These are phyloP conservation scores for Gonocerus acuteangulatus DNA, from an alignment of 2,888 invertebrate species.

Conservation along the genomic window DNA sequence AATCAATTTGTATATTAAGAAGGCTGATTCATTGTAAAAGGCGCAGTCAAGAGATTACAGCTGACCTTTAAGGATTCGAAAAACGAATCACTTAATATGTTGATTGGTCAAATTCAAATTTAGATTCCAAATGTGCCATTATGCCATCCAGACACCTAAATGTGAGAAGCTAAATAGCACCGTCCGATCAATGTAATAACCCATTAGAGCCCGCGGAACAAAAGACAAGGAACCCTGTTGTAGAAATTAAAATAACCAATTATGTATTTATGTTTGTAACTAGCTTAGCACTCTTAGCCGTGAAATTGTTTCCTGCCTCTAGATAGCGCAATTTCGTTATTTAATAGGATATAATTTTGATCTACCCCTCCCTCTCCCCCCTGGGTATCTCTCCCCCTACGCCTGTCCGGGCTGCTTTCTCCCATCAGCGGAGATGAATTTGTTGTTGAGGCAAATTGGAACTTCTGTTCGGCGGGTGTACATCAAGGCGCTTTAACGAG, in stretches of 20 bases:
- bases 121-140: neutral
- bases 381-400: neutral
- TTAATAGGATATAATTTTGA: slow-evolving; percentile 30
- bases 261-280: slow-evolving; percentile 31
- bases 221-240: slow-evolving; percentile 13
- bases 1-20: too few species aligned
- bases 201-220: slow-evolving; percentile 17
- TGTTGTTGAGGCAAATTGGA: slow-evolving; percentile 22
- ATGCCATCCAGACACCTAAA: slow-evolving; percentile 2
- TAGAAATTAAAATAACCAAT: slow-evolving; percentile 25
- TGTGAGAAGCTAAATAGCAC: slow-evolving; percentile 18
- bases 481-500: too few species aligned
- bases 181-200: slow-evolving; percentile 11
- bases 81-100: too few species aligned
- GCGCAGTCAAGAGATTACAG: too few species aligned
- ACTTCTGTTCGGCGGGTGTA: neutral
- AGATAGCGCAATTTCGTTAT: slow-evolving; percentile 19
- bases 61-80: too few species aligned
- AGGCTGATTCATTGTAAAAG: too few species aligned
- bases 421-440: neutral
- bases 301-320: slow-evolving; percentile 30
- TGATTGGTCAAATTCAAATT: too few species aligned
- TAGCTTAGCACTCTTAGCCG: slow-evolving; percentile 28
- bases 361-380: neutral
- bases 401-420: neutral